These are phyloP conservation scores for Lutraria rhynchaena DNA, from an alignment of 1,140 invertebrate species.

Conservation along the genomic window DNA sequence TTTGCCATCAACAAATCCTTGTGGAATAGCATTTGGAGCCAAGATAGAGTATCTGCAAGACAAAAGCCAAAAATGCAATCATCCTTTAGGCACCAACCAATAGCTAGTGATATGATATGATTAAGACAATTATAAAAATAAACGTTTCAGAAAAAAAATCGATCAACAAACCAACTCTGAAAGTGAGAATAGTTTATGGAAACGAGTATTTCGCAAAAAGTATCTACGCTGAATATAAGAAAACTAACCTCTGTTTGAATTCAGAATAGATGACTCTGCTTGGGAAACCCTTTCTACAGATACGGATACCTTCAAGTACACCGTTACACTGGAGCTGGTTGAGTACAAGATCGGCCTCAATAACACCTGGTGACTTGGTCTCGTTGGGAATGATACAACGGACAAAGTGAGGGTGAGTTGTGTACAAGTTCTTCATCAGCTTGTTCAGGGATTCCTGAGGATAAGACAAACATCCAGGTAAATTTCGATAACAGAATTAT, in stretches of 20 bases:
- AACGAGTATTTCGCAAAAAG: too few species aligned
- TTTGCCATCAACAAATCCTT: constrained; percentile 89
- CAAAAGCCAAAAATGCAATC: too few species aligned
- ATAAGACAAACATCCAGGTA: too few species aligned
- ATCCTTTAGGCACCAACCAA: too few species aligned
- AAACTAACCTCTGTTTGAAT: constrained; percentile 92
- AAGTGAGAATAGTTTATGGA: too few species aligned
- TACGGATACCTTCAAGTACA: constrained; percentile 99
- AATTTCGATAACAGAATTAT: too few species aligned
- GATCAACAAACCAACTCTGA: too few species aligned
- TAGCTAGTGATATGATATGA: too few species aligned
- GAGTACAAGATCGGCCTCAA: constrained; percentile 98
- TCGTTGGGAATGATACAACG: constrained; percentile 99
- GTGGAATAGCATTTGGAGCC: constrained; percentile 90
- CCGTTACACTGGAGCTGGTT: constrained; percentile 99
- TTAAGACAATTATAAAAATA: too few species aligned
- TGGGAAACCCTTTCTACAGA: constrained; percentile 99
- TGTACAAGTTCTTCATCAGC: constrained; percentile 96
- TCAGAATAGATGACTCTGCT: constrained; percentile 99
- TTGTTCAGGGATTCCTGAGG: constrained; percentile 72
- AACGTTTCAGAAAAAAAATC: too few species aligned
- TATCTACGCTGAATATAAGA: too few species aligned
- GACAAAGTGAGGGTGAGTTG: constrained; percentile 98
- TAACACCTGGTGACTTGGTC: constrained; percentile 96
- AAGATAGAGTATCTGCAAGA: constrained; percentile 95